Percentiles rank a stretch among this genome's conserved stretches.
phyloP scores from a whole-genome alignment of 2,888 invertebrate species.

The Synanthedon vespiformis region DNA sequence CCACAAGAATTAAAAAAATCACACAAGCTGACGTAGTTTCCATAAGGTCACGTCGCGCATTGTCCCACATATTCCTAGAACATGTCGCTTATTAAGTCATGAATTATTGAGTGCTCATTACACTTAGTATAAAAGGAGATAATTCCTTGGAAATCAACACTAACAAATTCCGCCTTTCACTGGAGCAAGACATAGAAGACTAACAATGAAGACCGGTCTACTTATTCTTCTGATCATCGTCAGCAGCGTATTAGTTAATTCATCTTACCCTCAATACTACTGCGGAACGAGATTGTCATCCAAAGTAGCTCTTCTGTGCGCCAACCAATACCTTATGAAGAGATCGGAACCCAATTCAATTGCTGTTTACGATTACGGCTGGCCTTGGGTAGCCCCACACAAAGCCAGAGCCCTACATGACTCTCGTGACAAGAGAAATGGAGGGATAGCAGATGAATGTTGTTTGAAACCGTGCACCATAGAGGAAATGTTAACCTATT shows the following conservation, averaged over 20 bases:
- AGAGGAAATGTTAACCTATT: constrained; percentile 12
- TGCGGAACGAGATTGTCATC: constrained; percentile 12
- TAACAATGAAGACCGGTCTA: constrained; percentile 1
- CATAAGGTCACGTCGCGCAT: background rate
- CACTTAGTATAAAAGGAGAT: background rate
- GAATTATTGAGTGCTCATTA: background rate
- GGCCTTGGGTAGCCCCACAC: background rate
- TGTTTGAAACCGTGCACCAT: constrained; percentile 22
- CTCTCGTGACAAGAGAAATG: constrained; percentile 3
- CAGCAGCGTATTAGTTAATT: constrained; percentile 1
- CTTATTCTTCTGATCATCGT: background rate
- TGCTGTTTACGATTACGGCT: background rate
- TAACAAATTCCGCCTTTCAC: background rate
- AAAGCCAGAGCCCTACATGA: background rate
- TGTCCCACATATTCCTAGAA: background rate
- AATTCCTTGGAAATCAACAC: background rate
- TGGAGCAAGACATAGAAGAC: background rate
- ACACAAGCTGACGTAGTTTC: no score
- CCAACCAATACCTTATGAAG: background rate
- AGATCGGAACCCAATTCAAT: background rate
- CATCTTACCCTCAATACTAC: constrained; percentile 7
- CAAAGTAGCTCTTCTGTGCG: constrained; percentile 10
- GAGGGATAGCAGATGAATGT: constrained; percentile 18
- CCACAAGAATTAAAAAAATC: no score
- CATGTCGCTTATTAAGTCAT: background rate